phyloP scores from a whole-genome alignment of 2,113 vertebrate species.

The Pelodiscus sinensis region DNA sequence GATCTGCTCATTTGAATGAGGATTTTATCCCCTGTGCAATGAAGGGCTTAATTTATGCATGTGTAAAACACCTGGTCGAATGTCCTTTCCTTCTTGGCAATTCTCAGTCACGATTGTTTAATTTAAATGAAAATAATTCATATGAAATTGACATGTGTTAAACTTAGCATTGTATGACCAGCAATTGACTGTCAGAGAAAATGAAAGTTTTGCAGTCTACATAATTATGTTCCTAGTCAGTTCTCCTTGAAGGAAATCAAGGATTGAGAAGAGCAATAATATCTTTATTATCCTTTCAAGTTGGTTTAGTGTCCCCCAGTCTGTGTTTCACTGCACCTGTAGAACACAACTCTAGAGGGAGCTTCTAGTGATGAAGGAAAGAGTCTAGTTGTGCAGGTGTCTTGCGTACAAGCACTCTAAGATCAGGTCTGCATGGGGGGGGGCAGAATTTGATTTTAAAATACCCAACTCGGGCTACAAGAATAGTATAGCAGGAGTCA shows the following conservation, averaged over 20 bases:
- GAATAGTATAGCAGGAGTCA: too few species aligned
- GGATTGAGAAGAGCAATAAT: not conserved
- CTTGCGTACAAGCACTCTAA: not conserved
- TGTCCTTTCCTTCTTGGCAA: rapidly evolving
- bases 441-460: too few species aligned
- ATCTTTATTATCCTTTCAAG: not conserved
- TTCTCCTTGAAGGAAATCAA: not conserved
- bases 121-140: not conserved
- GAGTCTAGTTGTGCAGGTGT: not conserved
- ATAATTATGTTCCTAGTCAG: not conserved
- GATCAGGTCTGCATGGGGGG: too few species aligned
- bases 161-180: not conserved
- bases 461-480: too few species aligned
- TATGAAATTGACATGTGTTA: not conserved
- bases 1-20: not conserved
- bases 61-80: rapidly evolving
- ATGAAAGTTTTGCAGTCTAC: not conserved
- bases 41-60: not conserved
- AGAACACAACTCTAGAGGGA: not conserved
- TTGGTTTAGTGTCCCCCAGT: not conserved
- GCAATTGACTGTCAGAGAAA: not conserved
- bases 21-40: not conserved
- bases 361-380: not conserved
- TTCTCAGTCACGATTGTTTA: not conserved
- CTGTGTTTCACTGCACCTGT: not conserved